phyloP scores from a whole-genome alignment of 2,113 vertebrate genomes.

The rabbit (Oryctolagus cuniculus) region mOryCun1.1 NC_091442.1:102159501-102160000 shows the following conservation, averaged over 20 bases:
- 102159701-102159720: background rate
- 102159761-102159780: background rate
- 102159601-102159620: background rate
- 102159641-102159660: background rate
- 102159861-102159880: background rate
- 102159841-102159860: background rate
- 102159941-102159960: background rate
- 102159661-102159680: slow-evolving; percentile 8
- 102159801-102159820: background rate
- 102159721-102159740: background rate
- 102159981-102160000: too few species aligned
- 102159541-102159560: slow-evolving; percentile 34
- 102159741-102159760: background rate
- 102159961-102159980: too few species aligned
- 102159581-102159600: background rate
- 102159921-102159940: background rate
- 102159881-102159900: background rate
- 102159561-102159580: background rate
- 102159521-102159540: background rate
- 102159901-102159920: background rate
- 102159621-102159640: background rate
- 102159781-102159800: background rate
- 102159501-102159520: slow-evolving; percentile 10
- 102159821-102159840: slow-evolving; percentile 5
- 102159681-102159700: background rate